phyloP scores from a whole-genome alignment of 2,113 vertebrate genomes.

The Phrynosoma blainvillii region DNA sequence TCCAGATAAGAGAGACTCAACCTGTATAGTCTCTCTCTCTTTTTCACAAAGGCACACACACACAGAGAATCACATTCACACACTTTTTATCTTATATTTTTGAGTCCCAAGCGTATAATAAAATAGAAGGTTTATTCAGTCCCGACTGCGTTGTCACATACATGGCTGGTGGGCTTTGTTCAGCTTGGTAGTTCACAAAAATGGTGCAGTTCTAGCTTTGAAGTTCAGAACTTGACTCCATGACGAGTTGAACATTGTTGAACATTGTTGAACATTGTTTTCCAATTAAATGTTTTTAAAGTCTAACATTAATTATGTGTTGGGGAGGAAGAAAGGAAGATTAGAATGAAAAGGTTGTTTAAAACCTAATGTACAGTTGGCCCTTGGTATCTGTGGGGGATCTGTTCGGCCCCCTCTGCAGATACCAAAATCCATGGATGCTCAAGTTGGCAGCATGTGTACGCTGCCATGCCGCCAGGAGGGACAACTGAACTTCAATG shows the following conservation, averaged over 20 bases:
- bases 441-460: too few species aligned
- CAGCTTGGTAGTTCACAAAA: background rate
- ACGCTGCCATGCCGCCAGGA: too few species aligned
- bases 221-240: background rate
- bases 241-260: background rate
- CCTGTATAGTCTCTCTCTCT: too few species aligned
- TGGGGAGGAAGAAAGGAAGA: background rate
- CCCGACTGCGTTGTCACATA: background rate
- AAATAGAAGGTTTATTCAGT: background rate
- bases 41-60: too few species aligned
- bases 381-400: too few species aligned
- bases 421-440: too few species aligned
- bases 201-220: background rate
- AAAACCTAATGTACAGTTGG: background rate
- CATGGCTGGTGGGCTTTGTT: background rate
- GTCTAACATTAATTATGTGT: background rate
- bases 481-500: too few species aligned
- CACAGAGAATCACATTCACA: too few species aligned
- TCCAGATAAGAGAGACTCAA: too few species aligned
- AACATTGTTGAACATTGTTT: background rate
- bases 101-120: background rate
- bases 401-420: too few species aligned
- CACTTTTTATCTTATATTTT: background rate
- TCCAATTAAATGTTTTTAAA: conserved; percentile 28
- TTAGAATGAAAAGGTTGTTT: background rate